Base-by-base conservation (phyloP, 1,140 invertebrate species). In the Brachionus asplanchnoidis region DNA sequence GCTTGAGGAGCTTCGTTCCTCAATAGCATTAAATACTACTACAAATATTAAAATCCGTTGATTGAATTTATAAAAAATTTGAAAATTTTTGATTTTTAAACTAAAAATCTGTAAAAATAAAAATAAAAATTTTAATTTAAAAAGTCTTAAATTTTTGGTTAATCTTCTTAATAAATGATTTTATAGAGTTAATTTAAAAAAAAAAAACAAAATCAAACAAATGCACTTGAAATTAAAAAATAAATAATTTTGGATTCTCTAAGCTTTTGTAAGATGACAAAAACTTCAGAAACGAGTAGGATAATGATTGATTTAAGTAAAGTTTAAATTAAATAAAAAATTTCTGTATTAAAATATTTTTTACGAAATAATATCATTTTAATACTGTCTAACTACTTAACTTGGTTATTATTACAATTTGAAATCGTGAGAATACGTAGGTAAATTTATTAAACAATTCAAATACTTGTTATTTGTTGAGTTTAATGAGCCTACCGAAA, bases 381-480 rank as follows among this genome's bases (percentile, higher is more conserved):
- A 56, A 56, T n/a, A 8, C 53, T 56, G 14, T 56, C 17, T 23
- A 56, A 56, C 53, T 56, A 56, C 14, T 17, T 20, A 56, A n/a
- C 53, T 56, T 17, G 53, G 53, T 56, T 17, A 56, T 56, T 56
- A 20, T 56, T 56, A 23, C 53, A 56, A 56, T 56, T 56, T 56
- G 53, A 56, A n/a, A 56, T 56, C 53, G 53, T 56, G 53, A 56
- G 53, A 56, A 56, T 56, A 56, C 53, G 68, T 73, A 73, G 68
- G 68, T 73, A 73, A 40, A 73, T 73, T 73, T 68, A 36, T 68
- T 68, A 68, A 68, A 68, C 65, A 68, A 68, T 36, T 32, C 23
- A 68, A 68, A 68, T 73, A 73, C 68, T 73, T 73, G 68, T 40
- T 73, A 73, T 73, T 73, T 68, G 23, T 68, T 68, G 23, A 32